These are phyloP conservation scores for Phasianus colchicus DNA, from an alignment of 2,113 vertebrate species.

Conservation along the genomic window DNA sequence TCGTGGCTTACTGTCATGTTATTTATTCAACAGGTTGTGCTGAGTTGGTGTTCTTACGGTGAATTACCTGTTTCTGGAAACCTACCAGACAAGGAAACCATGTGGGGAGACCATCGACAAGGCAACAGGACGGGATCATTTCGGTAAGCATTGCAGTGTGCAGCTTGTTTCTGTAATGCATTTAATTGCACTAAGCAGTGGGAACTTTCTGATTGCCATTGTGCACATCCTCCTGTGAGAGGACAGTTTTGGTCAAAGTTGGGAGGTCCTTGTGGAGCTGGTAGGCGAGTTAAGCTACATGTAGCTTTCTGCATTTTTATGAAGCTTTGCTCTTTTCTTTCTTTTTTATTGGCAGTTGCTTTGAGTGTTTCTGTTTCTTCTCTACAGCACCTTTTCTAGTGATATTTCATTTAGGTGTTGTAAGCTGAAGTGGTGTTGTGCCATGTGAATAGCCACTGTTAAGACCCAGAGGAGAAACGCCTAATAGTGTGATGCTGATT, in stretches of 20 bases:
- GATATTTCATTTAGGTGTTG: neutral
- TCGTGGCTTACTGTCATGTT: neutral
- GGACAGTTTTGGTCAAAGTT: neutral
- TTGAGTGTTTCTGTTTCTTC: neutral
- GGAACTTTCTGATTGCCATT: neutral
- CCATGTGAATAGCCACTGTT: accelerated
- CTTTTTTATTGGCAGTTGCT: neutral
- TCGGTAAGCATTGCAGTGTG: slow-evolving; percentile 82
- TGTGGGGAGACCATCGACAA: slow-evolving; percentile 94
- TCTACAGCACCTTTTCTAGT: neutral
- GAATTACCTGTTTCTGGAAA: slow-evolving; percentile 46
- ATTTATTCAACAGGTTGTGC: slow-evolving; percentile 67
- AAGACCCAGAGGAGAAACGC: neutral
- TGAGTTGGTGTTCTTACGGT: slow-evolving; percentile 42
- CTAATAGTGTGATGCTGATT: neutral
- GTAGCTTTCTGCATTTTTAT: neutral
- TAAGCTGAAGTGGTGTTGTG: neutral
- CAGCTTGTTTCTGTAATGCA: neutral
- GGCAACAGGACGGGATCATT: slow-evolving; percentile 88
- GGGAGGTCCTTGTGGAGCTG: neutral
- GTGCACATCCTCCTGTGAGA: neutral
- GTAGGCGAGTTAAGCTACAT: neutral
- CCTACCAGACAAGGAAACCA: slow-evolving; percentile 68
- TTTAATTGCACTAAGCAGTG: neutral
- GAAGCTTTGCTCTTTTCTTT: neutral